Evolutionary conservation across 2,888 invertebrate species (phyloP).

Genomic region (Clusia tigrina): DNA sequence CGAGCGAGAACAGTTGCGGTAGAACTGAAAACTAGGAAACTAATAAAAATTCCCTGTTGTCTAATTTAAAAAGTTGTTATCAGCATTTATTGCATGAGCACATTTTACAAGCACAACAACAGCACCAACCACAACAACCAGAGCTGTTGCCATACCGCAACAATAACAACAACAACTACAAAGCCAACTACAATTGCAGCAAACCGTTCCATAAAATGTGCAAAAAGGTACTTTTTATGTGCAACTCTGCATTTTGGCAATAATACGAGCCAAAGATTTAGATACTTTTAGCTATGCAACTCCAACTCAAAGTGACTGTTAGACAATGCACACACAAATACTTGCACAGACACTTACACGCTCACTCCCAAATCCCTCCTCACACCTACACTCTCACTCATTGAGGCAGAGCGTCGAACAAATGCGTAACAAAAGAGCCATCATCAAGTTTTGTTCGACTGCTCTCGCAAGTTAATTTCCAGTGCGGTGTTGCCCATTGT

Average conservation of each 20-base stretch:
- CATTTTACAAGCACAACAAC: not conserved
- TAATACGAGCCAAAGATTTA: no score
- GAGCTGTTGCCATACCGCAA: not conserved
- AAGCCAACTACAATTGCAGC: no score
- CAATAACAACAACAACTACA: no score
- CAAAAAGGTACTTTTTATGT: not conserved
- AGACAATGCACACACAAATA: no score
- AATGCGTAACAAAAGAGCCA: no score
- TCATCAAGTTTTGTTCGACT: not conserved
- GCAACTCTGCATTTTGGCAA: not conserved
- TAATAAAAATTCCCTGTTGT: conserved; percentile 18
- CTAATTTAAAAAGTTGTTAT: conserved; percentile 56
- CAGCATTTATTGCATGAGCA: conserved; percentile 51
- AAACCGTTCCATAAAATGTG: not conserved
- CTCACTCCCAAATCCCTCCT: no score
- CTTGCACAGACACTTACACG: no score
- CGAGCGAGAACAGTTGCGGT: no score
- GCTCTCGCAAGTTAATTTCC: not conserved
- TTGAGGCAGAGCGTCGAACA: no score
- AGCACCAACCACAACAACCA: not conserved
- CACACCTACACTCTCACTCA: no score
- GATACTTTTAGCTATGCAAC: not conserved
- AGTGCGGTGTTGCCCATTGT: conserved; percentile 2
- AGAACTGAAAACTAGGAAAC: not conserved
- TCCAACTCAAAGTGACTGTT: no score